phyloP scores from a whole-genome alignment of 2,797 vertebrate species.

The Myotis myotis region DNA sequence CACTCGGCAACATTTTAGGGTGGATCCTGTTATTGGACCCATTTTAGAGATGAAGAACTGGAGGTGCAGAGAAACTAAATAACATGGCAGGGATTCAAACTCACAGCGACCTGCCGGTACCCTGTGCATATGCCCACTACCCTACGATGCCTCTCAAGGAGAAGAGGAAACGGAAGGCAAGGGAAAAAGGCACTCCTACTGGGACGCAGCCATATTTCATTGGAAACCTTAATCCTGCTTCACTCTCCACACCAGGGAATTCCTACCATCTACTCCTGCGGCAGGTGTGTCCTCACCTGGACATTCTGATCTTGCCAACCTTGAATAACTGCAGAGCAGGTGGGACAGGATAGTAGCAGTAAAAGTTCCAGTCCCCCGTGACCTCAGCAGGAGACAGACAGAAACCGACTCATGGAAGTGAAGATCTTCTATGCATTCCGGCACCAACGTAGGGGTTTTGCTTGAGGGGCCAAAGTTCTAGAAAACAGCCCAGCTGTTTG shows the following conservation, averaged over 20 bases:
- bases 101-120: not conserved
- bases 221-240: not conserved
- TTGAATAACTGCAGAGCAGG: not conserved
- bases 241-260: not conserved
- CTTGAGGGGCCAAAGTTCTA: not conserved
- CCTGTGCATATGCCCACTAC: no score
- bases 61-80: not conserved
- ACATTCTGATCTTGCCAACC: not conserved
- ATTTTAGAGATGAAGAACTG: not conserved
- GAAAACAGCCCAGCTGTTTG: not conserved
- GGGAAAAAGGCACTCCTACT: not conserved
- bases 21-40: not conserved
- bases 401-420: not conserved
- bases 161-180: not conserved
- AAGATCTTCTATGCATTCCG: not conserved
- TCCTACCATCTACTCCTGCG: not conserved
- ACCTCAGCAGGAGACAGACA: slow-evolving; percentile 7
- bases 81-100: not conserved
- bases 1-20: not conserved
- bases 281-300: not conserved
- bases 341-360: not conserved
- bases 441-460: not conserved
- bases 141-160: not conserved
- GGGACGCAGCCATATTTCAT: not conserved
- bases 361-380: not conserved